A percentile compares a stretch with the other conserved stretches of the same genome.
Evolutionary conservation across 2,888 invertebrate genomes (phyloP).

Genomic region (Campoplex capitator): DNA sequence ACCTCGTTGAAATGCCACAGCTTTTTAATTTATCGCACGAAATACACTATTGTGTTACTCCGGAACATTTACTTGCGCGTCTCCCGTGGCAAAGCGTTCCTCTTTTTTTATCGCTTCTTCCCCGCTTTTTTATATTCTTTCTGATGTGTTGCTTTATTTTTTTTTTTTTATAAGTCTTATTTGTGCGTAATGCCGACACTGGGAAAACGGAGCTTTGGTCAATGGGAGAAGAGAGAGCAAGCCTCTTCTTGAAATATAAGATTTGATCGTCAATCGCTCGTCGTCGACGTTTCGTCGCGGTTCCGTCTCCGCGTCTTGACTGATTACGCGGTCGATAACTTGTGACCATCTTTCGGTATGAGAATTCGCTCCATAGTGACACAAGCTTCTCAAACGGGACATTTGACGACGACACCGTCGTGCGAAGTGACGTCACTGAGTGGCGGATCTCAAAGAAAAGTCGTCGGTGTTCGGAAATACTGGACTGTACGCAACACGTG

Average conservation of each 20-base stretch:
- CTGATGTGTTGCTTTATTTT: slow-evolving; percentile 17
- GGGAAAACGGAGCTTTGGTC: slow-evolving; percentile 17
- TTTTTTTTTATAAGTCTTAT: slow-evolving; percentile 4
- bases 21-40: slow-evolving; percentile 12
- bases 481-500: slow-evolving; percentile 1
- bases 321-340: background rate
- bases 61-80: slow-evolving; percentile 31
- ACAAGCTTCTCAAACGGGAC: background rate
- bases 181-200: slow-evolving; percentile 48
- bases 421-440: background rate
- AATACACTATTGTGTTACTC: slow-evolving; percentile 29
- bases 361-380: background rate
- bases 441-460: background rate
- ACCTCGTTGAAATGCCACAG: slow-evolving; percentile 11
- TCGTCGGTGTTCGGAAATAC: background rate
- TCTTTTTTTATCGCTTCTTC: slow-evolving; percentile 15
- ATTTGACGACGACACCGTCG: background rate
- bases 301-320: background rate
- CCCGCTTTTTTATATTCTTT: background rate
- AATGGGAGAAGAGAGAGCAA: slow-evolving; percentile 17
- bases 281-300: background rate
- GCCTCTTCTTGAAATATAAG: slow-evolving; percentile 3
- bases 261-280: slow-evolving; percentile 13
- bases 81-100: slow-evolving; percentile 29
- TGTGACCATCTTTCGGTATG: background rate